Conservation (phyloP, 1,140 invertebrate species). For the Glossosoma conforme region DNA sequence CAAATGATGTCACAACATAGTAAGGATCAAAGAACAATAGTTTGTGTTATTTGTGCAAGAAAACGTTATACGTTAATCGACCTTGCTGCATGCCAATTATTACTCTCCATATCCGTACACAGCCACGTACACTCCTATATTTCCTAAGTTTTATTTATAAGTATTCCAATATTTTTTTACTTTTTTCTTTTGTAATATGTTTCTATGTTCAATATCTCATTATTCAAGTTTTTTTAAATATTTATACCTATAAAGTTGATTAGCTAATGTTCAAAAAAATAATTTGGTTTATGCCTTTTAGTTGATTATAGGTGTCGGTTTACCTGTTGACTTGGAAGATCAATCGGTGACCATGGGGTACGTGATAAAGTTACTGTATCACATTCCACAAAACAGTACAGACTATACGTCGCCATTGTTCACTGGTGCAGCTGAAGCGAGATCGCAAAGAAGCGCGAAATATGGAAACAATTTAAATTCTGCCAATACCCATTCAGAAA, state of each 20-base stretch:
- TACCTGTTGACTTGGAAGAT: slow-evolving; percentile 58
- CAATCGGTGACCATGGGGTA: slow-evolving; percentile 58
- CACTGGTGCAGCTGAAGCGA: slow-evolving; percentile 42
- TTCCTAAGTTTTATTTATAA: no score
- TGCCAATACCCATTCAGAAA: no score
- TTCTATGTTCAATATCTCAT: not conserved
- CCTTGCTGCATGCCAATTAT: no score
- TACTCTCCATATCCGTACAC: no score
- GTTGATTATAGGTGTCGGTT: slow-evolving; percentile 61
- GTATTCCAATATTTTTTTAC: no score
- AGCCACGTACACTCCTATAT: no score
- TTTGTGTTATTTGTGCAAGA: no score
- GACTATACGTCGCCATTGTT: slow-evolving; percentile 55
- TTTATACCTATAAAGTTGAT: not conserved
- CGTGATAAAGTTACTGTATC: slow-evolving; percentile 59
- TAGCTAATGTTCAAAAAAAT: not conserved
- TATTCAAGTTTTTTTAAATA: not conserved
- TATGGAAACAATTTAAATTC: not conserved
- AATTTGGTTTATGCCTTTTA: slow-evolving; percentile 35
- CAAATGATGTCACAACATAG: no score
- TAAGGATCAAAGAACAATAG: no score
- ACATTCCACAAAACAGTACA: slow-evolving; percentile 54
- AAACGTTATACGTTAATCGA: not conserved
- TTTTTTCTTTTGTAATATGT: not conserved
- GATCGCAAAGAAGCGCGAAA: no score